A percentile compares a stretch with the other conserved stretches of the same genome.
Conservation (phyloP, 2,113 vertebrate species). For the Pseudorectes ferrugineus region DNA sequence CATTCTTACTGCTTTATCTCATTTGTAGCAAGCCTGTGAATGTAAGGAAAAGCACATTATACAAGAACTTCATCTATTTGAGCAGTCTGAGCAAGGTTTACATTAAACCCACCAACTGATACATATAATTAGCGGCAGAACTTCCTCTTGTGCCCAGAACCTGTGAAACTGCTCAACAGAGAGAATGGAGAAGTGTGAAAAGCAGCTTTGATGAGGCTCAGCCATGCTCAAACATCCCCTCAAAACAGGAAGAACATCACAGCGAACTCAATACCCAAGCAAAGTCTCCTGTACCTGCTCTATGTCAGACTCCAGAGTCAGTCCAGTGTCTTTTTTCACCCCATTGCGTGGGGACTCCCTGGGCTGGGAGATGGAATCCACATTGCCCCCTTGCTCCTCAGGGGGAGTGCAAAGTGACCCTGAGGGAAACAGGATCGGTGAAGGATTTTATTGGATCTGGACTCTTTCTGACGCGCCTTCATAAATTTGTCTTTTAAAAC, state of each 20-base stretch:
- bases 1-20: neutral
- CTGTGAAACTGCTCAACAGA: neutral
- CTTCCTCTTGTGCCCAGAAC: conserved; percentile 31
- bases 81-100: neutral
- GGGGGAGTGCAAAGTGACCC: neutral
- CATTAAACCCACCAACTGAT: neutral
- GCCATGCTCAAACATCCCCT: neutral
- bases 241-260: neutral
- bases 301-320: neutral
- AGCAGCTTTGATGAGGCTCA: neutral
- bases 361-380: neutral
- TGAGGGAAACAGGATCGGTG: neutral
- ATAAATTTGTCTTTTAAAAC: neutral
- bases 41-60: neutral
- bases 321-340: neutral
- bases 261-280: neutral
- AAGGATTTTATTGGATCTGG: neutral
- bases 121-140: neutral
- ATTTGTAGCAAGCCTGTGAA: neutral
- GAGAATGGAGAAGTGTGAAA: conserved; percentile 45
- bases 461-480: neutral
- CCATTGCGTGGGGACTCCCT: fast-evolving
- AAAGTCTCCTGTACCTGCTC: neutral
- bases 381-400: neutral
- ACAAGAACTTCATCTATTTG: neutral